Base-by-base conservation (phyloP, 2,797 vertebrate species). In the Melanogrammus aeglefinus region DNA sequence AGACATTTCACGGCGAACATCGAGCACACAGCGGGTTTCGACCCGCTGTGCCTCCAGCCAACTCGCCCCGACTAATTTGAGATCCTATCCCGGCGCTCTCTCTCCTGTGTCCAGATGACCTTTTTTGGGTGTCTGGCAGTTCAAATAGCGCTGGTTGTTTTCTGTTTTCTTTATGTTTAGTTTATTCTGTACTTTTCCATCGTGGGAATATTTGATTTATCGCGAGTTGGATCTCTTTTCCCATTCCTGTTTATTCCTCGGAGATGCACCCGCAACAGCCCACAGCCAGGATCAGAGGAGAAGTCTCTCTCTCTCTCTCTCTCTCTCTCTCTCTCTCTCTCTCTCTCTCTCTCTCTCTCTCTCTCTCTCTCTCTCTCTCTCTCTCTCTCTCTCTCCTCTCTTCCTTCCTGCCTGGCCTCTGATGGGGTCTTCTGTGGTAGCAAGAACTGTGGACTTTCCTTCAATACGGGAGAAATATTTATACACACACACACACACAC, bases 121-220 rank as follows among this genome's bases (percentile, higher is more conserved):
- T 79, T 78, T 75, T 81, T 78, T 80, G 10, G 12, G 47, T 78
- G 78, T 31, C 47, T 44, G 12, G 33, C 38, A 71, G 38, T 72
- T 33, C 41, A 16, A 47, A 69, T 33, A 44, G 72, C 72, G 72
- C 57, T 63, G 12, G 63, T 66, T 66, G 21, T 27, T 66, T 63
- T 63, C 2, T 66, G 21, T 66, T 66, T 63, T 63, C 2, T 66
- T 6, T 66, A 8, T 66, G n/a, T 27, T 27, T 27, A 27, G 12
- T 51, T 79, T 74, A 44, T 75, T 85, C 29, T 77, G 47, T 69
- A 71, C 73, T 51, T 76, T 82, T 79, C 71, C 63, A 69, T 63
- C 80, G 85, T 86, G 77, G 73, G 78, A 84, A 85, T 27, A 66
- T 12, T 70, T 41, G 73, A 77, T 81, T 80, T 75, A 70, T 84